A percentile compares a stretch with the other conserved stretches of the same genome.
Evolutionary conservation across 2,797 vertebrate species (phyloP).

Genomic region (Typhlichthys subterraneus): DNA sequence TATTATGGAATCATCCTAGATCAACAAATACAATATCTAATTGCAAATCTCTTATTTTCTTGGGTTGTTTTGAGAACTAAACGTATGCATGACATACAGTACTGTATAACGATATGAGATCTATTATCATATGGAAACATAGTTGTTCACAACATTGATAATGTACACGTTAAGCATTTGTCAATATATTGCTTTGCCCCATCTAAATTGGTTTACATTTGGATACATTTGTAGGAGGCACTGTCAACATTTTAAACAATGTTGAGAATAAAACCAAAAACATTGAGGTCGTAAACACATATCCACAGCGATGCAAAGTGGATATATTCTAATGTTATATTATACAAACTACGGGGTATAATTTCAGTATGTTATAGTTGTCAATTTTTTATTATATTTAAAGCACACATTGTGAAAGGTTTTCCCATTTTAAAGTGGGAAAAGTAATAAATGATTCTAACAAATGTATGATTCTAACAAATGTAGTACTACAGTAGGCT

Average conservation of each 20-base stretch:
- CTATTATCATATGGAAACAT: conserved; percentile 29
- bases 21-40: conserved; percentile 29
- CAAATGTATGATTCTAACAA: background rate
- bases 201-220: conserved; percentile 3
- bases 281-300: conserved; percentile 11
- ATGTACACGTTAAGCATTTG: conserved; percentile 7
- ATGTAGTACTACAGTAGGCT: background rate
- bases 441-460: background rate
- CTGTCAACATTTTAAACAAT: conserved; percentile 1
- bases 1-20: conserved; percentile 28
- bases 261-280: conserved; percentile 10
- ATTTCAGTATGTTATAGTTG: too few species aligned
- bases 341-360: conserved; percentile 10
- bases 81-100: conserved; percentile 8
- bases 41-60: conserved; percentile 24
- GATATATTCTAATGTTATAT: conserved; percentile 10
- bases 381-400: background rate
- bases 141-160: conserved; percentile 46
- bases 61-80: conserved; percentile 22
- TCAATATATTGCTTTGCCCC: background rate
- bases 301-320: conserved; percentile 8
- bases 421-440: background rate
- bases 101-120: background rate
- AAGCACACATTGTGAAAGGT: background rate
- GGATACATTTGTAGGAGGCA: conserved; percentile 1